phyloP scores from a whole-genome alignment of 2,797 vertebrate species.

The Silurus aristotelis region DNA sequence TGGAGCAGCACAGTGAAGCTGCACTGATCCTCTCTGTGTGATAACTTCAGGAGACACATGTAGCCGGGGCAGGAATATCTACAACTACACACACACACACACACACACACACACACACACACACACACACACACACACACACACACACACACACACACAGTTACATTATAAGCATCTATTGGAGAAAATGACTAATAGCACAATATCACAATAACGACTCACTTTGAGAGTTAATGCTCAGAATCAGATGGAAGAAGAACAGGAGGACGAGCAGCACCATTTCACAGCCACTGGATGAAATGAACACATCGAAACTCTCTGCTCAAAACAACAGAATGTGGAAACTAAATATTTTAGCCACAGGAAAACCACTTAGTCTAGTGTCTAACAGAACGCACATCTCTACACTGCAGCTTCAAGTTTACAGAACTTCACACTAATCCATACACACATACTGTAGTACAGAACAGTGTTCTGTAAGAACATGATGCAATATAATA shows the following conservation, averaged over 20 bases:
- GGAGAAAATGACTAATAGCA: background rate
- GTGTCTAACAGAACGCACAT: no score
- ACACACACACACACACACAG: background rate
- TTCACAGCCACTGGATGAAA: background rate
- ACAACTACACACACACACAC: no score
- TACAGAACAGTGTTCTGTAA: no score
- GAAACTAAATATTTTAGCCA: background rate
- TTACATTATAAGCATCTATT: background rate
- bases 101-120: background rate
- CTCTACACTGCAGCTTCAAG: no score
- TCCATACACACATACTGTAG: no score
- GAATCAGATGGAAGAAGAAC: background rate
- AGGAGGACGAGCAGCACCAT: constrained; percentile 5
- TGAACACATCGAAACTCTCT: background rate
- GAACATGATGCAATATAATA: no score
- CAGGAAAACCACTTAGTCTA: background rate
- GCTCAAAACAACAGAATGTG: background rate
- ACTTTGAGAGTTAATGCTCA: background rate
- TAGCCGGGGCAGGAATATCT: background rate
- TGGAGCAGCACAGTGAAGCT: no score
- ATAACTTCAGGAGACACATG: background rate
- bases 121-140: no score
- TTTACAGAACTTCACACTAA: no score
- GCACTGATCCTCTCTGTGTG: constrained; percentile 6
- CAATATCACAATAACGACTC: background rate